phyloP scores from a whole-genome alignment of 35 echinoderm and acorn worm species.

The Chiridota heheva region DNA sequence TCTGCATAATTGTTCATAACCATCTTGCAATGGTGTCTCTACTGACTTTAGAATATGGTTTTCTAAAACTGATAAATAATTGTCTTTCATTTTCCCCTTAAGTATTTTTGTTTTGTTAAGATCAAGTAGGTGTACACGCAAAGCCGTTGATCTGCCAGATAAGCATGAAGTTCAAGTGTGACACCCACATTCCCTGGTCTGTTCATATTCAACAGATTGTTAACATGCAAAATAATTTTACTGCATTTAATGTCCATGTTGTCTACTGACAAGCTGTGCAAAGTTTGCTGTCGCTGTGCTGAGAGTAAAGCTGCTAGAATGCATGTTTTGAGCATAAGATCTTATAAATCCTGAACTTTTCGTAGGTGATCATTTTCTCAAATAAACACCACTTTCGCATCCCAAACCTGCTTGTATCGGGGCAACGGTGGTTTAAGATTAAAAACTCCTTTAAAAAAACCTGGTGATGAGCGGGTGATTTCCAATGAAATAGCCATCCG shows the following conservation, averaged over 20 bases:
- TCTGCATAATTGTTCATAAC: conserved; percentile 21
- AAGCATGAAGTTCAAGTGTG: neutral
- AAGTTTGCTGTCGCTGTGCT: conserved; percentile 21
- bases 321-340: conserved; percentile 23
- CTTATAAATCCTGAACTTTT: neutral
- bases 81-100: neutral
- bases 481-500: conserved; percentile 8
- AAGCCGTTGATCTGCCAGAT: neutral
- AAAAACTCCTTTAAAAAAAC: conserved; percentile 57
- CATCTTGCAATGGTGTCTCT: conserved; percentile 58
- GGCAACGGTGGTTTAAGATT: conserved; percentile 41
- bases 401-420: conserved; percentile 53
- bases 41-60: conserved; percentile 30
- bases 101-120: conserved; percentile 39
- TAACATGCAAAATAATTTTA: neutral
- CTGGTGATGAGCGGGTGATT: conserved; percentile 41
- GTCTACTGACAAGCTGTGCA: conserved; percentile 24
- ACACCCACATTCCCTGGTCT: neutral
- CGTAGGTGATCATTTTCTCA: neutral
- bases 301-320: conserved; percentile 31
- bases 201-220: neutral
- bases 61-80: conserved; percentile 58
- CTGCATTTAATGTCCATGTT: conserved; percentile 9
- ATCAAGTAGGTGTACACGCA: conserved; percentile 24
- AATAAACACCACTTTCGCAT: conserved; percentile 45